Evolutionary conservation across 2,797 vertebrate species (phyloP), one percentile per base, ranked within the genome.

Genomic region (Champsocephalus gunnari): DNA sequence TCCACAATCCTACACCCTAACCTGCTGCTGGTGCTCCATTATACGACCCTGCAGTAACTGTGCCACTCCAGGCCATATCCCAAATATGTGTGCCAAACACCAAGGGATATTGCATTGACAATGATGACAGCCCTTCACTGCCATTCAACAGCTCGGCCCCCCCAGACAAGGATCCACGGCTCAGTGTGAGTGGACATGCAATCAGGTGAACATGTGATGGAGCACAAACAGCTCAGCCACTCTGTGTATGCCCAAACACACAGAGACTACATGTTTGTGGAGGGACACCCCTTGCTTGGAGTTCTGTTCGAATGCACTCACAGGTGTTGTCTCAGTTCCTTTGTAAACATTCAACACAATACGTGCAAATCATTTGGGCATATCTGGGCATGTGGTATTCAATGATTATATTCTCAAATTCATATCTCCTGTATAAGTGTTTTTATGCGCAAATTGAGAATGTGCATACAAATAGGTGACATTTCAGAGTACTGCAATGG

Each of bases 1-100:
- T 75, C 74, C 72, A 54, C 65, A 76, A 66, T 83, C 57, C 77
- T 63, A 50, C 58, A 54, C 55, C 65, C 56, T 83, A 71, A 77
- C 83, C 70, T 77, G 73, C 70, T 72, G 71, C 76, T 66, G 66
- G 44, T 2, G 28, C 63, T 70, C 56, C 73, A 76, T 79, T 76
- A 57, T 49, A 59, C 21, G 5, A n/a, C 77, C 71, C 75, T n/a
- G 24, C 65, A 61, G 78, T 76, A 59, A 74, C 55, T 28, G 70
- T 66, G 55, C 51, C 60, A 57, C 73, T 79, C 4, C 2, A 45
- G 45, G 66, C 60, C 54, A 53, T 19, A 66, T 77, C 54, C 56
- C 49, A 49, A 61, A 70, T 62, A 60, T 59, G 76, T 61, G 69
- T 60, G 56, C 68, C 71, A 77, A 75, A 72, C 77, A 68, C 24